Evolutionary conservation across 2,797 vertebrate genomes (phyloP).

Genomic region (Halcyon chelicuti): DNA sequence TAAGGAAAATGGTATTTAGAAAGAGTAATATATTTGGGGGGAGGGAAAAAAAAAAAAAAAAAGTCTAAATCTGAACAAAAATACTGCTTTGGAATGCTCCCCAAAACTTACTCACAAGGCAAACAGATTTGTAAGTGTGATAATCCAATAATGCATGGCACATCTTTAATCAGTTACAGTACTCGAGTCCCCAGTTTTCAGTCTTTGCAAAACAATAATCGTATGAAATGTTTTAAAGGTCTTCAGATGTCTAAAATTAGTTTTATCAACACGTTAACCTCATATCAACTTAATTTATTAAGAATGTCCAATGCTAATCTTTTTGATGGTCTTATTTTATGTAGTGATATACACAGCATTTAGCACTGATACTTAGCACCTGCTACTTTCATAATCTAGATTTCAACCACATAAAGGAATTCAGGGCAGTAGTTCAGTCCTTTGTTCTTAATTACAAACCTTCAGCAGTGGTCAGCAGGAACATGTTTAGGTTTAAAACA

Average conservation of each 20-base stretch:
- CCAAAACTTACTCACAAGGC: constrained; percentile 81
- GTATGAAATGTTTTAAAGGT: constrained; percentile 86
- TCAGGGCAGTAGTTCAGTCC: constrained; percentile 84
- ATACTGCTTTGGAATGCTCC: constrained; percentile 84
- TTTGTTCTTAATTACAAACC: constrained; percentile 86
- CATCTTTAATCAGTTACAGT: constrained; percentile 84
- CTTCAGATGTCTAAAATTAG: constrained; percentile 86
- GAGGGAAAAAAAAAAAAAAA: constrained; percentile 48
- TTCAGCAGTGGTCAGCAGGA: constrained; percentile 83
- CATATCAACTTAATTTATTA: constrained; percentile 87
- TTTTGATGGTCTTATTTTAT: constrained; percentile 81
- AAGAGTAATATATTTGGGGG: constrained; percentile 72
- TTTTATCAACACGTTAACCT: constrained; percentile 85
- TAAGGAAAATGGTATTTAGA: constrained; percentile 80
- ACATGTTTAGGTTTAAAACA: constrained; percentile 83
- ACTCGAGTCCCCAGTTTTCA: constrained; percentile 82
- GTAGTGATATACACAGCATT: constrained; percentile 87
- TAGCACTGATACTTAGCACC: constrained; percentile 88
- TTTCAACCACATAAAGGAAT: constrained; percentile 85
- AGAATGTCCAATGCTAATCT: constrained; percentile 85
- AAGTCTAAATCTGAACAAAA: constrained; percentile 79
- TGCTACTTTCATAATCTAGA: constrained; percentile 84
- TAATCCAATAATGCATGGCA: constrained; percentile 84
- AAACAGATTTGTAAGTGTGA: constrained; percentile 80
- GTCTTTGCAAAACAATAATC: constrained; percentile 84